Percentiles rank a stretch among this genome's conserved stretches.
Conservation (phyloP, 2,888 invertebrate species). For the Tiphia femorata region DNA sequence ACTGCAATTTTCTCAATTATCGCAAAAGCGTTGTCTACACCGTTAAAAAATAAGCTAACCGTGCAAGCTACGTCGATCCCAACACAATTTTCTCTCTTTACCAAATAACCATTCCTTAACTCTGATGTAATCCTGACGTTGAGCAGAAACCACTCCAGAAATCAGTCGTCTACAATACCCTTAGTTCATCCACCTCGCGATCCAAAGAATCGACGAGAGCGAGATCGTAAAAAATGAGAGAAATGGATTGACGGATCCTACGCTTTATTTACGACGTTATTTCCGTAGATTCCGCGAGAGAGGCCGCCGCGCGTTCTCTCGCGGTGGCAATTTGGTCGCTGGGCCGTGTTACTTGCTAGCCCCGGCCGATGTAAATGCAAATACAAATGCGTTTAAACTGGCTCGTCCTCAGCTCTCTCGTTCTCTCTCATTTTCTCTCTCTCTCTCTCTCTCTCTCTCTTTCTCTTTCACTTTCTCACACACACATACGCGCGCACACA, state of each 20-base stretch:
- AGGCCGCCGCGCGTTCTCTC: slow-evolving; percentile 19
- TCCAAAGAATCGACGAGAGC: neutral
- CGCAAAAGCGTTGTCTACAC: too few species aligned
- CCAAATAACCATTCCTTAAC: too few species aligned
- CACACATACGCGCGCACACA: too few species aligned
- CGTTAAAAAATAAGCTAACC: too few species aligned
- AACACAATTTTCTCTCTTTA: too few species aligned
- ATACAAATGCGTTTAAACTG: slow-evolving; percentile 54
- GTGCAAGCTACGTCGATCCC: too few species aligned
- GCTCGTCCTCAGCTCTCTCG: slow-evolving; percentile 13
- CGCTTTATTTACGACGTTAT: slow-evolving; percentile 49
- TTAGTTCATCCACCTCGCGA: too few species aligned
- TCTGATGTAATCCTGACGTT: too few species aligned
- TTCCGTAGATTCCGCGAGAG: slow-evolving; percentile 48
- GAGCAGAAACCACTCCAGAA: too few species aligned
- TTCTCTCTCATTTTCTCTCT: neutral
- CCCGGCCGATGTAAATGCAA: slow-evolving; percentile 54
- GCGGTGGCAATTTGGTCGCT: slow-evolving; percentile 47
- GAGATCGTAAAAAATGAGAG: neutral
- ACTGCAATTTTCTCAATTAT: too few species aligned
- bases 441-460: neutral
- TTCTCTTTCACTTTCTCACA: neutral
- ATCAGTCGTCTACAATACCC: too few species aligned
- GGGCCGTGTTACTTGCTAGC: slow-evolving; percentile 40
- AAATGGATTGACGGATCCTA: too few species aligned